These are phyloP conservation scores for Scalopus aquaticus DNA, from an alignment of 2,113 vertebrate species.

Conservation along the genomic window DNA sequence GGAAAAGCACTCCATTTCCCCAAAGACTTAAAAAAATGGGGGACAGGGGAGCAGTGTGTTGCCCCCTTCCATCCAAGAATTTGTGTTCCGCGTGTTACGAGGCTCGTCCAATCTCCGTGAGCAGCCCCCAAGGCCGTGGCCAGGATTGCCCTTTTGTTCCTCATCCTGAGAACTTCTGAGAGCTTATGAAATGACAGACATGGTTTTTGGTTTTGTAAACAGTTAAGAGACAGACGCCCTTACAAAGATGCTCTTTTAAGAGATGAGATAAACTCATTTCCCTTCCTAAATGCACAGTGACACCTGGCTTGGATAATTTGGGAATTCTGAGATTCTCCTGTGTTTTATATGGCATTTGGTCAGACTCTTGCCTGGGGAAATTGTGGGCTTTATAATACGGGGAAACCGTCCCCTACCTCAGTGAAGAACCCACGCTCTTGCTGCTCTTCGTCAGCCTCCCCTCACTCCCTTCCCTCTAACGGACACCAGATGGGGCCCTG, in stretches of 20 bases:
- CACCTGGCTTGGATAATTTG: neutral
- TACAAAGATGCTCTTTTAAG: neutral
- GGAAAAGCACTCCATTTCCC: neutral
- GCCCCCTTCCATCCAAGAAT: neutral
- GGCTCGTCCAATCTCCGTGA: neutral
- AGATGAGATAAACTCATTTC: neutral
- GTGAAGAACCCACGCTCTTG: neutral
- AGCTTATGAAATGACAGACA: neutral
- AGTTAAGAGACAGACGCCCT: neutral
- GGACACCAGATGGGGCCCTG: accelerated
- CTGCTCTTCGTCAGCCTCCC: neutral
- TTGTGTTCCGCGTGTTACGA: too few species aligned
- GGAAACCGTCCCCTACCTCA: neutral
- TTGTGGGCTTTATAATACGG: neutral
- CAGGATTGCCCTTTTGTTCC: neutral
- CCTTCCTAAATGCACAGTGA: neutral
- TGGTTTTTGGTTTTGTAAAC: neutral
- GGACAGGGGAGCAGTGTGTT: neutral
- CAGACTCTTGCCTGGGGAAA: neutral
- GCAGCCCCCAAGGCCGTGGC: neutral
- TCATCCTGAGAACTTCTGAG: neutral
- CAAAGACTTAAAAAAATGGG: neutral
- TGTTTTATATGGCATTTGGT: neutral
- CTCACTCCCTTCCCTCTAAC: neutral
- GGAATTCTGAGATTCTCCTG: neutral